These are phyloP conservation scores for Trachymyrmex cornetzi DNA, from an alignment of 1,140 invertebrate genomes.

Conservation along the genomic window DNA sequence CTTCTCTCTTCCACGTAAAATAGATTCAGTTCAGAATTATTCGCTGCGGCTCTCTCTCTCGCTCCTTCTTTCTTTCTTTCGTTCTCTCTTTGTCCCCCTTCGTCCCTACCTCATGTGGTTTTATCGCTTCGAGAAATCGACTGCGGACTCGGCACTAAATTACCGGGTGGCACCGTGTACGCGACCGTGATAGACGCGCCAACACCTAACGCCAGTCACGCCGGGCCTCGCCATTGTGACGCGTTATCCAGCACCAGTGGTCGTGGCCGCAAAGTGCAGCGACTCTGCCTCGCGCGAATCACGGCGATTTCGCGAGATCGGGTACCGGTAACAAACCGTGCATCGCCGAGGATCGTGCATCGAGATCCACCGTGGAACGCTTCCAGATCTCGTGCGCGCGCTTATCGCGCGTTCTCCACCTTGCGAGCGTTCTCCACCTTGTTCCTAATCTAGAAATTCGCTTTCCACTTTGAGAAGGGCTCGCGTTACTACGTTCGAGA, in stretches of 20 bases:
- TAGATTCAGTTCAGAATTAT: conserved; percentile 75
- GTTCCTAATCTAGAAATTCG: conserved; percentile 52
- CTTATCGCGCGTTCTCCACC: conserved; percentile 39
- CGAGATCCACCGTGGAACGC: conserved; percentile 51
- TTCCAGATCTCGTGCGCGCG: conserved; percentile 52
- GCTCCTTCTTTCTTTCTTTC: conserved; percentile 6
- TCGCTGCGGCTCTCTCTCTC: conserved; percentile 33
- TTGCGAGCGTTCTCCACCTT: conserved; percentile 24
- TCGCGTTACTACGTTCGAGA: conserved; percentile 13
- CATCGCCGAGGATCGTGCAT: conserved; percentile 47
- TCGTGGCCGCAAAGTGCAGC: conserved; percentile 67
- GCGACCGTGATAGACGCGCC: conserved; percentile 71
- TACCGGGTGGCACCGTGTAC: conserved; percentile 74
- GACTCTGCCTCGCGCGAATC: conserved; percentile 67
- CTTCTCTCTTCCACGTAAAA: conserved; percentile 31
- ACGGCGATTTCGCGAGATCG: conserved; percentile 65
- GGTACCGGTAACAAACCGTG: conserved; percentile 62
- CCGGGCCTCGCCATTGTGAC: conserved; percentile 62
- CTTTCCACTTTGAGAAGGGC: conserved; percentile 28
- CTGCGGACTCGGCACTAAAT: conserved; percentile 76
- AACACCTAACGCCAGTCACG: conserved; percentile 80
- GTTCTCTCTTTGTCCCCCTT: conserved; percentile 26
- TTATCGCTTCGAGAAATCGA: conserved; percentile 79
- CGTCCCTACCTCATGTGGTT: conserved; percentile 58
- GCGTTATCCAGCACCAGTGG: conserved; percentile 39